Evolutionary conservation across 2,888 invertebrate species (phyloP).

Genomic region (Beris chalybata): DNA sequence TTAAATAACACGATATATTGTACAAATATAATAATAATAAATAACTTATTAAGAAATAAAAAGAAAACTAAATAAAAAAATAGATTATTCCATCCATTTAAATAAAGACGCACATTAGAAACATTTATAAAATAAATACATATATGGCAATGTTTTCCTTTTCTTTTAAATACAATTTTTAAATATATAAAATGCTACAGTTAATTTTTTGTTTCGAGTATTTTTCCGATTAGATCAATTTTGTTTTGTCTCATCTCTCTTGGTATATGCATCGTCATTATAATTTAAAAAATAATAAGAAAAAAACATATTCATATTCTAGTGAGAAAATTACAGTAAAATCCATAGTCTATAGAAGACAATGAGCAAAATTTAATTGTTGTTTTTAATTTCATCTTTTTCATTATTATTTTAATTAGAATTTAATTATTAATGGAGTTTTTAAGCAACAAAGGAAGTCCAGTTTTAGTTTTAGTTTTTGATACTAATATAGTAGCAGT

Average conservation of each 20-base stretch:
- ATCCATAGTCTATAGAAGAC: background rate
- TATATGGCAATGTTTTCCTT: conserved; percentile 21
- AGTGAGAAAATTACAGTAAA: background rate
- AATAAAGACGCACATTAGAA: conserved; percentile 3
- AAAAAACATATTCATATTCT: background rate
- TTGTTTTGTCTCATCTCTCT: background rate
- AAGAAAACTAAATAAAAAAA: background rate
- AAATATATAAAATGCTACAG: conserved; percentile 18
- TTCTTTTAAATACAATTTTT: conserved; percentile 1
- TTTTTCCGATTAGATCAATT: background rate
- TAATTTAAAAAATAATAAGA: background rate
- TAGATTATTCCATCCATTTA: background rate
- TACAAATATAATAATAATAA: conserved; percentile 27
- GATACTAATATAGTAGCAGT: conserved; percentile 57
- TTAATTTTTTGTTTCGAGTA: conserved; percentile 17
- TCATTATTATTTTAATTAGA: background rate
- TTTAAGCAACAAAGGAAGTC: conserved; percentile 56
- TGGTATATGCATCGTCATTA: background rate
- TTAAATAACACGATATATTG: conserved; percentile 31
- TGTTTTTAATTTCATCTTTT: no score
- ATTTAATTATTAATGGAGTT: conserved; percentile 52
- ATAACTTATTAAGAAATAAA: conserved; percentile 23
- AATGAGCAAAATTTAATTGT: conserved; percentile 1
- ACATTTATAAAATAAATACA: conserved; percentile 6
- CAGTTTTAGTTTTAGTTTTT: conserved; percentile 57